A percentile compares a stretch with the other conserved stretches of the same genome.
These are phyloP conservation scores for Actinopyga echinites DNA, from an alignment of 53 echinoderm and acorn worm species.

Conservation along the genomic window DNA sequence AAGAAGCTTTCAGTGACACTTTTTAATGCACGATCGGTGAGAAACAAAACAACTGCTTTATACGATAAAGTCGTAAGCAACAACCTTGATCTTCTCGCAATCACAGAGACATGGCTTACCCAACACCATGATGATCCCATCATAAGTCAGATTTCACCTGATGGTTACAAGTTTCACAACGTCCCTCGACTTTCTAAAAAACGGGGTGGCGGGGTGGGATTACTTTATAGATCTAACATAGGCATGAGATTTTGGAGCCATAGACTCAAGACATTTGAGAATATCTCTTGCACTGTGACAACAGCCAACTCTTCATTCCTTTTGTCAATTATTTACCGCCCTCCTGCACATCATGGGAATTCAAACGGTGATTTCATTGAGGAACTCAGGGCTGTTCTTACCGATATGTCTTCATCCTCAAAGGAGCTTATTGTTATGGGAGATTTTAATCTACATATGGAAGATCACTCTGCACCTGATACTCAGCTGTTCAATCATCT, in stretches of 20 bases:
- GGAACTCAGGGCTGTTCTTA: not conserved
- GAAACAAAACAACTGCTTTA: not conserved
- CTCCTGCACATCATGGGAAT: not conserved
- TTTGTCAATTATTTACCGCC: not conserved
- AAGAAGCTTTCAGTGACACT: not conserved
- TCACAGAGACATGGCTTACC: slow-evolving; percentile 1
- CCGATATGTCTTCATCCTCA: slow-evolving; percentile 1
- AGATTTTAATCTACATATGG: slow-evolving; percentile 1
- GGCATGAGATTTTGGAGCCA: not conserved
- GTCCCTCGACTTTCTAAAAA: not conserved
- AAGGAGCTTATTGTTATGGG: not conserved
- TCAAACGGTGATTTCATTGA: not conserved
- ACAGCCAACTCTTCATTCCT: not conserved
- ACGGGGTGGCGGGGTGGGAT: not conserved
- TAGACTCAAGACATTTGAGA: not conserved
- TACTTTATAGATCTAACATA: not conserved
- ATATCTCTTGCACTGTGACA: not conserved
- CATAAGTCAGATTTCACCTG: not conserved
- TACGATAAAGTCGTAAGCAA: not conserved
- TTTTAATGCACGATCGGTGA: not conserved
- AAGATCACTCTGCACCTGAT: not conserved
- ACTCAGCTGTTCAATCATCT: not conserved
- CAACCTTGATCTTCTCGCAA: not conserved
- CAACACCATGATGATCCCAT: not conserved
- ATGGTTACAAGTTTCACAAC: no score